These are phyloP conservation scores for Cephus spinipes DNA, from an alignment of 2,888 invertebrate species.

Conservation along the genomic window DNA sequence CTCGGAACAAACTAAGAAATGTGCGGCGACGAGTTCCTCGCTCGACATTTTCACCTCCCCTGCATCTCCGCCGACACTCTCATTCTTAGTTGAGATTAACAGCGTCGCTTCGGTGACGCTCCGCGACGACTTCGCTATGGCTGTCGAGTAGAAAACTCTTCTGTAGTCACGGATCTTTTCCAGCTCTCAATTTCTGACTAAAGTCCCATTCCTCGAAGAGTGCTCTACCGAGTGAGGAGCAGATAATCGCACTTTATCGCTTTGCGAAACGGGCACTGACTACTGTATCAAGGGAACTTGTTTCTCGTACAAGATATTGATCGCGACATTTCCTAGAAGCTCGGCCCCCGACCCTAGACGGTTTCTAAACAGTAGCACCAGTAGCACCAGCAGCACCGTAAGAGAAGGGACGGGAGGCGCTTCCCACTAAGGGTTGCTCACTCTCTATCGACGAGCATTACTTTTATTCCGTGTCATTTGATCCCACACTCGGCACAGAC, in stretches of 20 bases:
- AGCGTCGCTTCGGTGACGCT: constrained; percentile 6
- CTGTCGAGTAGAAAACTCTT: not conserved
- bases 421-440: not conserved
- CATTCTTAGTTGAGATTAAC: not conserved
- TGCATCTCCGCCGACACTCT: not conserved
- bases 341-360: not conserved
- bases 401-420: constrained; percentile 13
- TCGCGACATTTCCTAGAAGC: constrained; percentile 20
- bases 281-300: constrained; percentile 40
- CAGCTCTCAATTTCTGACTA: not conserved
- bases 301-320: constrained; percentile 62
- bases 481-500: constrained; percentile 57
- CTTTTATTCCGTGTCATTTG: constrained; percentile 67
- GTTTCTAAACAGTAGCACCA: constrained; percentile 34
- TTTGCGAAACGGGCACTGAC: constrained; percentile 24
- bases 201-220: not conserved
- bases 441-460: constrained; percentile 52
- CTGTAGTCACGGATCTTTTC: not conserved
- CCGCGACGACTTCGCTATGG: not conserved
- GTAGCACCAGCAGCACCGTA: not conserved
- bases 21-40: not conserved
- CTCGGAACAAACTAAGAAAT: constrained; percentile 19
- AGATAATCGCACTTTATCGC: constrained; percentile 52
- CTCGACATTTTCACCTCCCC: not conserved
- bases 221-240: not conserved